Percentiles rank a stretch among this genome's conserved stretches.
phyloP scores from a whole-genome alignment of 2,113 vertebrate genomes.

The Cephalopterus ornatus region DNA sequence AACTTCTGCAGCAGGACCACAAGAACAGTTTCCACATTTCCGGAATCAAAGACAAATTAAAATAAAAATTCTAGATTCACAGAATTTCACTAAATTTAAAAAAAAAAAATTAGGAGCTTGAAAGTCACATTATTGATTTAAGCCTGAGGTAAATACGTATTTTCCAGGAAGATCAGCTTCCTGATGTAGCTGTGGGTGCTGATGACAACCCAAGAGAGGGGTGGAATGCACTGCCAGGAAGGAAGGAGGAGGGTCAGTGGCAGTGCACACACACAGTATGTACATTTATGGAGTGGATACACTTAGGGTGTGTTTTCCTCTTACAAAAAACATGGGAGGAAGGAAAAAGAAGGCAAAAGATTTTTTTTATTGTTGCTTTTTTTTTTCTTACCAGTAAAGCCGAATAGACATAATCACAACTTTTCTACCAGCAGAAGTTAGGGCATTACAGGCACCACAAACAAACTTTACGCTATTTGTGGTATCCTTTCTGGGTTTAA shows the following conservation, averaged over 20 bases:
- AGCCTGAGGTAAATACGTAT: accelerated
- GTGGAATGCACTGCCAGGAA: background rate
- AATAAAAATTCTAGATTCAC: background rate
- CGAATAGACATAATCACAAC: background rate
- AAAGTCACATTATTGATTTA: accelerated
- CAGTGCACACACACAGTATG: background rate
- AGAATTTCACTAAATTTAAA: background rate
- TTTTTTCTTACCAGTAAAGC: background rate
- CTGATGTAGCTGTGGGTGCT: background rate
- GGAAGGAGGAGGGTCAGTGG: background rate
- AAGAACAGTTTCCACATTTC: background rate
- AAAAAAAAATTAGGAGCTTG: background rate
- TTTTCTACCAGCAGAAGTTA: background rate
- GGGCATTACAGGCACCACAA: background rate
- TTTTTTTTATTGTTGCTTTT: too few relatives aligned
- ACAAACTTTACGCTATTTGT: background rate
- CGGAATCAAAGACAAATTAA: background rate
- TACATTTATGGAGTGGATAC: background rate
- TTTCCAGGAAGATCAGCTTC: background rate
- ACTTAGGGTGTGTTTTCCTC: background rate
- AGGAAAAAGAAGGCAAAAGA: background rate
- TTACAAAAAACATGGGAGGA: background rate
- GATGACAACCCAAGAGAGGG: background rate
- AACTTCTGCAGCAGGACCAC: background rate
- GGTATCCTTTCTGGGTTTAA: background rate